A percentile compares a stretch with the other conserved stretches of the same genome.
Conservation (phyloP, 2,797 vertebrate genomes). For the Acanthornis magna region DNA sequence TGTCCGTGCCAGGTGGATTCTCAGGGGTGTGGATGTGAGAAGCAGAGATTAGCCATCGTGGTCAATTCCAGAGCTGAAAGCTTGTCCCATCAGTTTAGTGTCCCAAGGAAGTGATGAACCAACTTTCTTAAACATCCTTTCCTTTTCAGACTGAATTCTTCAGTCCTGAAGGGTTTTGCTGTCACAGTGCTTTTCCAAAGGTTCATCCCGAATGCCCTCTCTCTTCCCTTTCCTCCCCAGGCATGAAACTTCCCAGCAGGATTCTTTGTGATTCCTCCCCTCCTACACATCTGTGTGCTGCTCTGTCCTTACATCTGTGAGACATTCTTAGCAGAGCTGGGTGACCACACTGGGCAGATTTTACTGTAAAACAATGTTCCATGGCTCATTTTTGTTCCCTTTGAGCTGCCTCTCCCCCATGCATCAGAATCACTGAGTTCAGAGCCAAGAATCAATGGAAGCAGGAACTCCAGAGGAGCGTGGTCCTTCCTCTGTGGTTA, state of each 20-base stretch:
- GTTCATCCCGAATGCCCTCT: not conserved
- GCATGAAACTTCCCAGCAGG: not conserved
- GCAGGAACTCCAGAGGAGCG: not conserved
- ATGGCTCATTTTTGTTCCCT: conserved; percentile 1
- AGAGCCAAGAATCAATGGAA: not conserved
- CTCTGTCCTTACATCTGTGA: not conserved
- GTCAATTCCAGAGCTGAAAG: not conserved
- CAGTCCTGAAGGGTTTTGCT: not conserved
- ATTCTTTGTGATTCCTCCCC: not conserved
- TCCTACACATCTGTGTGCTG: not conserved
- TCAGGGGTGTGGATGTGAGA: not conserved
- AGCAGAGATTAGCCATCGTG: not conserved
- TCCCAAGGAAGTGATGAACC: not conserved
- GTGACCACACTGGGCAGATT: not conserved
- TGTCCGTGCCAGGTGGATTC: not conserved
- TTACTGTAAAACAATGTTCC: not conserved
- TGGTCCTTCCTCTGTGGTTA: not conserved
- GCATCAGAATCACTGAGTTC: not conserved
- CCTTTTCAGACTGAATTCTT: not conserved
- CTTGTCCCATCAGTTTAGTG: not conserved
- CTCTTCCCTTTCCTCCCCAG: not conserved
- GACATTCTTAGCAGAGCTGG: not conserved
- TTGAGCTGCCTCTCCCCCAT: not conserved
- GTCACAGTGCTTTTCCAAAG: not conserved
- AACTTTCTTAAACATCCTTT: not conserved